Evolutionary conservation across 2,797 vertebrate genomes (phyloP), one percentile per base, ranked within the genome.

Genomic region (Dicrostonyx torquatus): DNA sequence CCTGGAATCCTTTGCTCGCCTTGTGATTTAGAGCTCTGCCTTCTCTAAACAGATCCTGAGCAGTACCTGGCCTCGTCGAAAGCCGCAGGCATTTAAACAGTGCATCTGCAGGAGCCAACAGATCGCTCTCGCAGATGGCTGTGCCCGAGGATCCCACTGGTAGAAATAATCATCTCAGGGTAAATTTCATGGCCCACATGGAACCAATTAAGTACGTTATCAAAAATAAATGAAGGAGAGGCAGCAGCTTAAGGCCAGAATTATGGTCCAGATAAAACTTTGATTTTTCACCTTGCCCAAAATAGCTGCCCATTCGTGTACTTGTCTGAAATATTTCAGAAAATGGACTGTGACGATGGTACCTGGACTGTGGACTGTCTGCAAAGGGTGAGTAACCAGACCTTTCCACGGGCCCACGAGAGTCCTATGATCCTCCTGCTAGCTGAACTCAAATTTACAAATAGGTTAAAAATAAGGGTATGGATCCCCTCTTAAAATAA

Each of bases 141-240:
- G 78, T 95, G 95, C 79, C 85, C 70, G 73, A 48, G 80, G 58
- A 75, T 92, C 90, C 78, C 90, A 90, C 82, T 83, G 89, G 87
- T 1, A 1, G 91, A 97, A 97, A 97, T 97, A 95, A 97, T 97
- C 95, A 95, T 96, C 96, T 95, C 90, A 87, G 93, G 94, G 93
- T 90, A 97, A 97, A 97, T 93, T 95, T 93, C 91, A 96, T 96
- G 94, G 94, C 93, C 94, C 94, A 96, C 94, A 97, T 97, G 97
- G 95, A 97, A 96, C 95, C 95, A 97, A 97, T 97, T 97, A 97
- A 94, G 93, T 92, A 92, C 86, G 90, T 96, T 97, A 97, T 95
- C 96, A 96, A 97, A 96, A 97, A 97, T 95, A 97, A 97, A 97
- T 95, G 95, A 94, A 95, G 93, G 91, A 89, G 87, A 96, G 94